Conservation (phyloP, 1,140 invertebrate species). For the Drosophila watanabei region DNA sequence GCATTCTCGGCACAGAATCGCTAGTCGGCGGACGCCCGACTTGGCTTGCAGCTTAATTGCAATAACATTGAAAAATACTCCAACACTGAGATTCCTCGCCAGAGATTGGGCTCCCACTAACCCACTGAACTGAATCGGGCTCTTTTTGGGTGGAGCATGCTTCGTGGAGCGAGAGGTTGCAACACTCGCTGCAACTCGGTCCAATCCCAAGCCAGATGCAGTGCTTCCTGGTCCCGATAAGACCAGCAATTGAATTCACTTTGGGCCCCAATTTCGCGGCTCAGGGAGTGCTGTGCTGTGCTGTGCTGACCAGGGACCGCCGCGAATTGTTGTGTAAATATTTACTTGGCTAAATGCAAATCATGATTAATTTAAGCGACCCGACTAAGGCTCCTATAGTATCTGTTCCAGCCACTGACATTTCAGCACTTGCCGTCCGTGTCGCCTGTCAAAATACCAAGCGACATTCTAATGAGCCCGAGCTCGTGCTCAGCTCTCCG, state of each 20-base stretch:
- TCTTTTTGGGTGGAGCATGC: constrained; percentile 13
- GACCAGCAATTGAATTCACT: constrained; percentile 54
- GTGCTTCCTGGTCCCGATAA: constrained; percentile 75
- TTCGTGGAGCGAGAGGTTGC: constrained; percentile 31
- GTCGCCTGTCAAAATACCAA: constrained; percentile 61
- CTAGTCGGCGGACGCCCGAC: constrained; percentile 57
- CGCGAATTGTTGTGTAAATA: constrained; percentile 68
- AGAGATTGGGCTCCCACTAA: constrained; percentile 53
- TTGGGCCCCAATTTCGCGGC: constrained; percentile 14
- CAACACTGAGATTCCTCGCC: constrained; percentile 6
- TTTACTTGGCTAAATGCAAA: constrained; percentile 52
- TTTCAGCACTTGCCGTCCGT: constrained; percentile 56
- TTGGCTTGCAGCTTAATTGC: constrained; percentile 39
- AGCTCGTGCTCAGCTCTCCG: constrained; percentile 40
- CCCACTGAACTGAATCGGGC: constrained; percentile 70
- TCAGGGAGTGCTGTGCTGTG: constrained; percentile 60
- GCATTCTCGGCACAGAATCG: constrained; percentile 57
- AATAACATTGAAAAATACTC: constrained; percentile 61
- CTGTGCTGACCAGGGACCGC: constrained; percentile 35
- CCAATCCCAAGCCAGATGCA: constrained; percentile 43
- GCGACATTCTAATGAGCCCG: constrained; percentile 75
- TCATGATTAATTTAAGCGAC: constrained; percentile 54
- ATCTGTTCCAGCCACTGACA: constrained; percentile 25
- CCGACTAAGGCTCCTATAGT: background rate
- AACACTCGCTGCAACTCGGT: constrained; percentile 51